Conservation (phyloP, 2,797 vertebrate genomes). For the Ctenopoma kingsleyae region DNA sequence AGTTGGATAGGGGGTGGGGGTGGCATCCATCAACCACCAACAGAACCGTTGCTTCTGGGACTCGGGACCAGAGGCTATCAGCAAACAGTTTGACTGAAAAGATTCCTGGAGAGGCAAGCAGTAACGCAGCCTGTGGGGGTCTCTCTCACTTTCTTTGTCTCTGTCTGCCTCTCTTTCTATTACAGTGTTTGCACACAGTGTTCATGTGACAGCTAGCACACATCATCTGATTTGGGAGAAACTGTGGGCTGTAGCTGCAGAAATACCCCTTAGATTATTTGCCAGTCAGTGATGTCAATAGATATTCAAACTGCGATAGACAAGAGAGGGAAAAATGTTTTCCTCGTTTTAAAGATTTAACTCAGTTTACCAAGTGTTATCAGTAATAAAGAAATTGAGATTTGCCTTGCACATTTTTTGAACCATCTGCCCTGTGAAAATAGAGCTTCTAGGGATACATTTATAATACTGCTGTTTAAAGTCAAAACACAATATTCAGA, state of each 20-base stretch:
- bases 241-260: constrained; percentile 48
- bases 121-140: constrained; percentile 58
- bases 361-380: constrained; percentile 6
- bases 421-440: constrained; percentile 31
- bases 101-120: constrained; percentile 73
- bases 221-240: constrained; percentile 75
- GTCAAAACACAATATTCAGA: constrained; percentile 18
- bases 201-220: constrained; percentile 77
- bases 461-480: constrained; percentile 27
- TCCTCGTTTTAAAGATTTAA: constrained; percentile 12
- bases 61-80: constrained; percentile 66
- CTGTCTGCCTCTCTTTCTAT: constrained; percentile 39
- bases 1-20: constrained; percentile 26
- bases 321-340: constrained; percentile 1
- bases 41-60: constrained; percentile 51
- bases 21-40: constrained; percentile 60
- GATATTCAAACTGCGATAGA: constrained; percentile 30
- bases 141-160: constrained; percentile 45
- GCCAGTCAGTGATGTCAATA: constrained; percentile 37
- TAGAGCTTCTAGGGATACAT: constrained; percentile 28
- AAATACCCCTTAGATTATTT: constrained; percentile 56
- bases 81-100: constrained; percentile 64
- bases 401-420: constrained; percentile 27
- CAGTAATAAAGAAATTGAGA: constrained; percentile 6
- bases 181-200: constrained; percentile 69